Evolutionary conservation across 2,888 invertebrate species (phyloP).

Genomic region (Drosophila paracracens): DNA sequence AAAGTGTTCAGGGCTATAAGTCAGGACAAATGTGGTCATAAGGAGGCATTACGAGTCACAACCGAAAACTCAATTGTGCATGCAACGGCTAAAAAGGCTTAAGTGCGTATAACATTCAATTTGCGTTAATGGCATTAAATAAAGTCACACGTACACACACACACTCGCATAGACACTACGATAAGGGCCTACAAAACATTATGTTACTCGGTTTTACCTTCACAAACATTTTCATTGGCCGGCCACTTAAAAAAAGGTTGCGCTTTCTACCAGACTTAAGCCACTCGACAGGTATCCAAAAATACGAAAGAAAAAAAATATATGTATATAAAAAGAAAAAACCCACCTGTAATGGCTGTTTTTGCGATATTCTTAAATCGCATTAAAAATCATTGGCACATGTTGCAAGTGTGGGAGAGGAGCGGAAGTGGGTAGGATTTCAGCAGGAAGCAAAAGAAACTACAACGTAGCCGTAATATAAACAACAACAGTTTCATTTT

Average conservation of each 20-base stretch:
- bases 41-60: slow-evolving; percentile 20
- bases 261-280: slow-evolving; percentile 43
- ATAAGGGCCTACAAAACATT: slow-evolving; percentile 23
- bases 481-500: slow-evolving; percentile 73
- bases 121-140: slow-evolving; percentile 78
- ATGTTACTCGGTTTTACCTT: slow-evolving; percentile 52
- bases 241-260: slow-evolving; percentile 77
- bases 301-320: slow-evolving; percentile 1
- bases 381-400: slow-evolving; percentile 79
- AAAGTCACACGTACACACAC: slow-evolving; percentile 60
- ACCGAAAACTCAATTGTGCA: slow-evolving; percentile 73
- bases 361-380: slow-evolving; percentile 69
- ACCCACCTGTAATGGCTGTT: slow-evolving; percentile 19
- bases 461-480: slow-evolving; percentile 29
- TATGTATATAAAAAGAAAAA: not conserved
- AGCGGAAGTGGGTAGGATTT: not conserved
- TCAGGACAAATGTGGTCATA: slow-evolving; percentile 34
- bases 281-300: slow-evolving; percentile 36
- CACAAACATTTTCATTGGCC: slow-evolving; percentile 58
- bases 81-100: slow-evolving; percentile 74
- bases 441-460: slow-evolving; percentile 16
- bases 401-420: slow-evolving; percentile 15
- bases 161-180: slow-evolving; percentile 9
- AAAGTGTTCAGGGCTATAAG: slow-evolving; percentile 37
- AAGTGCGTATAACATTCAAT: slow-evolving; percentile 76